Percentiles rank a stretch among this genome's conserved stretches.
phyloP scores from a whole-genome alignment of 2,113 vertebrate species.

The Chaetura pelagica region DNA sequence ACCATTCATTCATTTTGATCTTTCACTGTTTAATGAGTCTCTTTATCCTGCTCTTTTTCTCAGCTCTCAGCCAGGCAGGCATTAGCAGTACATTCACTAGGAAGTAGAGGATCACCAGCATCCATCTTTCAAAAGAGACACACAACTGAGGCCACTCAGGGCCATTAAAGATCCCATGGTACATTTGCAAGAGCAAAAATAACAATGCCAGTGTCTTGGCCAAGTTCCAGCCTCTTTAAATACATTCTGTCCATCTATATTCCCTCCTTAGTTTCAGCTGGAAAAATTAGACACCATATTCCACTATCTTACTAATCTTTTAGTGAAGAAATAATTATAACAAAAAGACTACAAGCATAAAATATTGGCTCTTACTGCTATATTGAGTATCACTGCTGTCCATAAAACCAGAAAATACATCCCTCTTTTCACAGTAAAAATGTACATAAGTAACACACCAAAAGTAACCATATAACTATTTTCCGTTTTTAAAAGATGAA shows the following conservation, averaged over 20 bases:
- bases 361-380: neutral
- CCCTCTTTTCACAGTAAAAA: neutral
- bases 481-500: neutral
- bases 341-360: neutral
- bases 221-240: conserved; percentile 51
- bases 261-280: conserved; percentile 25
- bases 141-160: conserved; percentile 17
- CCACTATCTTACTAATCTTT: conserved; percentile 52
- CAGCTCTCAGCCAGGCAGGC: conserved; percentile 17
- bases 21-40: conserved; percentile 45
- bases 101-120: conserved; percentile 34
- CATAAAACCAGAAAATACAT: neutral
- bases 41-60: conserved; percentile 53
- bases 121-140: conserved; percentile 46
- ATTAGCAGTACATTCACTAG: conserved; percentile 35
- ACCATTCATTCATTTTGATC: conserved; percentile 38
- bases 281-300: conserved; percentile 37
- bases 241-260: conserved; percentile 41
- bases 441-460: neutral
- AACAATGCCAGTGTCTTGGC: conserved; percentile 26
- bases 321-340: conserved; percentile 40
- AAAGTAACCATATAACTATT: neutral
- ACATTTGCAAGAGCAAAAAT: conserved; percentile 59
- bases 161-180: conserved; percentile 36
- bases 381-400: neutral